Percentiles rank a stretch among this genome's conserved stretches.
phyloP scores from a whole-genome alignment of 1,140 invertebrate species.

The Zaprionus tsacasi region DNA sequence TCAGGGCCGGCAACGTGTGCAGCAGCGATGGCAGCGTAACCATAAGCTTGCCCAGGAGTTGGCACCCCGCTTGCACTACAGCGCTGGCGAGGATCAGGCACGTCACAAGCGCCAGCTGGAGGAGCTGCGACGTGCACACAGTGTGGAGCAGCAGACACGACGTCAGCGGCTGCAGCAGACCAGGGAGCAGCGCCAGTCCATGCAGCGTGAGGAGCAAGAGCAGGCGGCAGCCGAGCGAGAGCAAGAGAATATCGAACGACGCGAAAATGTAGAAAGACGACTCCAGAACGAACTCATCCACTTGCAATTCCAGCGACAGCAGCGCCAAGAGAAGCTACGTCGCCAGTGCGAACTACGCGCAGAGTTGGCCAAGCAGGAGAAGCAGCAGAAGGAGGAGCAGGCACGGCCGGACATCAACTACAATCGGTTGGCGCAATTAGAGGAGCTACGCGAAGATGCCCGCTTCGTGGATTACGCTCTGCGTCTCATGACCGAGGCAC shows the following conservation, averaged over 20 bases:
- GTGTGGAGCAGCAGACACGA: conserved; percentile 62
- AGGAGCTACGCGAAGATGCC: conserved; percentile 62
- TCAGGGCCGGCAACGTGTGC: conserved; percentile 44
- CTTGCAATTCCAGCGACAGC: conserved; percentile 55
- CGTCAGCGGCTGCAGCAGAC: conserved; percentile 32
- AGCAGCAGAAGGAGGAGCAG: conserved; percentile 41
- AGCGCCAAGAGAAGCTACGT: conserved; percentile 55
- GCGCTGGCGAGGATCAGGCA: conserved; percentile 57
- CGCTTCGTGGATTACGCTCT: conserved; percentile 67
- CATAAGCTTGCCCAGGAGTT: conserved; percentile 54
- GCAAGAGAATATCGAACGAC: conserved; percentile 37
- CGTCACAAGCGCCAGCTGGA: conserved; percentile 52
- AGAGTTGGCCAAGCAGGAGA: conserved; percentile 57
- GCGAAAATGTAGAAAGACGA: conserved; percentile 34
- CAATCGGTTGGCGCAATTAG: conserved; percentile 62
- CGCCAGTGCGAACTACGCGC: conserved; percentile 50
- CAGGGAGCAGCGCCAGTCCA: conserved; percentile 50
- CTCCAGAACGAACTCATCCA: conserved; percentile 59
- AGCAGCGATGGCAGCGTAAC: conserved; percentile 49
- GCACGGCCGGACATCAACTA: conserved; percentile 58
- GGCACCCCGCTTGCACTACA: conserved; percentile 65
- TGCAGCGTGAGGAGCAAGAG: conserved; percentile 57
- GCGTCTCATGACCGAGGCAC: conserved; percentile 59
- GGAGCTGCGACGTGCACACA: conserved; percentile 69
- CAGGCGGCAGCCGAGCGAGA: conserved; percentile 35